Percentiles rank a stretch among this genome's conserved stretches.
phyloP scores from a whole-genome alignment of 2,113 vertebrate species.

The Dolichallabes microphthalmus region DNA sequence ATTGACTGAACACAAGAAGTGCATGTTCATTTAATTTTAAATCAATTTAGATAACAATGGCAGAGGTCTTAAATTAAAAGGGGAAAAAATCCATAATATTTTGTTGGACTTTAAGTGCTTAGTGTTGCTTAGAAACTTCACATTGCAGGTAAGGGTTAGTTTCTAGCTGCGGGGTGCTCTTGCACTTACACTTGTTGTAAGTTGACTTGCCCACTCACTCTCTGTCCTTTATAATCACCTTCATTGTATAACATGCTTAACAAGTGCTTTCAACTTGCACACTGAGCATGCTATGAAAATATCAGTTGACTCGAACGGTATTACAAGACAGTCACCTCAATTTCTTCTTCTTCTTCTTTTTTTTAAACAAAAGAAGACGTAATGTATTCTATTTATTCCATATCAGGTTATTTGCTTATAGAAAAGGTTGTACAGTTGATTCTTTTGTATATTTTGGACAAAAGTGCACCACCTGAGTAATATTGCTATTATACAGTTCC shows the following conservation, averaged over 20 bases:
- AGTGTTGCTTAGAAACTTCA: conserved; percentile 16
- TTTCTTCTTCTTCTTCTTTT: not conserved
- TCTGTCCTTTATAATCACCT: not conserved
- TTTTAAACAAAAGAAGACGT: not conserved
- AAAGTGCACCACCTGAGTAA: too few relatives aligned
- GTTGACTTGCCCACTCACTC: conserved; percentile 16
- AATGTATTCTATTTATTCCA: not conserved
- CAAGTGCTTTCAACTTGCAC: conserved; percentile 24
- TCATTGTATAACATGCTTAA: conserved; percentile 11
- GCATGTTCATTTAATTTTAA: too few relatives aligned
- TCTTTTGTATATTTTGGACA: not conserved
- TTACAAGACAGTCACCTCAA: conserved; percentile 27
- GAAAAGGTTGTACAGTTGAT: not conserved
- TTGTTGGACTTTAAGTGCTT: not conserved
- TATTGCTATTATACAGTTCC: too few relatives aligned
- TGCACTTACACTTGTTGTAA: conserved; percentile 8
- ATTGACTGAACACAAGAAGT: not conserved
- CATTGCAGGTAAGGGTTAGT: not conserved
- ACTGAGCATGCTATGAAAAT: conserved; percentile 14
- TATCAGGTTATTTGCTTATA: not conserved
- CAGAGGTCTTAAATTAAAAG: not conserved
- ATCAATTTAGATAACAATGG: not conserved
- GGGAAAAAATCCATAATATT: not conserved
- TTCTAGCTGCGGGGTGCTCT: not conserved
- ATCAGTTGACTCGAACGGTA: not conserved